Evolutionary conservation across 2,888 invertebrate genomes (phyloP), one percentile per base, ranked within the genome.

Genomic region (Sarcophaga variegata): DNA sequence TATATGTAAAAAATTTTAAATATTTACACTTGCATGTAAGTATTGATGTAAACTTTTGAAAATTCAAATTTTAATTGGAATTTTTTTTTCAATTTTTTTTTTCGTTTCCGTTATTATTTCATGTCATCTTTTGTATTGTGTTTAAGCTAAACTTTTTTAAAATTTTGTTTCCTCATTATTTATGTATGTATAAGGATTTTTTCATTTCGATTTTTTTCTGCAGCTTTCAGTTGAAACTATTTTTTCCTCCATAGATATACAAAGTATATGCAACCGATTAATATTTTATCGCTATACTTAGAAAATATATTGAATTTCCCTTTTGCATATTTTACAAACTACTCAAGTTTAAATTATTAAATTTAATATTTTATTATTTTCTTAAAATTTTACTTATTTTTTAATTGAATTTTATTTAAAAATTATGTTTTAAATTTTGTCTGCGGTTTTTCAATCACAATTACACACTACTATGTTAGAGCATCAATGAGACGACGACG

Each of bases 101-200:
- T 54, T 4, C 12, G 5, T 2, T 54, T 54, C 4, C 12, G 12
- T 54, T 54, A 54, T 14, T 17, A 54, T 54, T 85, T 85, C 67
- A 72, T 76, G 49, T 72, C 47, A 81, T 59, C 27, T 60, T 78
- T 66, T 64, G 45, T 54, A 49, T 76, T 76, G 3, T 45, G 22
- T 49, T 76, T 83, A 78, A 54, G 22, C 5, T n/a, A 27, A 76
- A 49, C 10, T 70, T 49, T 37, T 69, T 54, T 5, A 54, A 14
- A 54, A 54, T 14, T 17, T 14, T 14, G 5, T 82, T 71, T 83
- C 79, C 60, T 77, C 80, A 86, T 83, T 83, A 86, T 64, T 83
- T 87, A 87, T 87, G 86, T 87, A 83, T 87, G 81, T 87, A 83
- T 87, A 83, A 87, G 81, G 81, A 81, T 75, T 81, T 83, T 79